Evolutionary conservation across 2,888 invertebrate species (phyloP).

Genomic region (Charanyca ferruginea): DNA sequence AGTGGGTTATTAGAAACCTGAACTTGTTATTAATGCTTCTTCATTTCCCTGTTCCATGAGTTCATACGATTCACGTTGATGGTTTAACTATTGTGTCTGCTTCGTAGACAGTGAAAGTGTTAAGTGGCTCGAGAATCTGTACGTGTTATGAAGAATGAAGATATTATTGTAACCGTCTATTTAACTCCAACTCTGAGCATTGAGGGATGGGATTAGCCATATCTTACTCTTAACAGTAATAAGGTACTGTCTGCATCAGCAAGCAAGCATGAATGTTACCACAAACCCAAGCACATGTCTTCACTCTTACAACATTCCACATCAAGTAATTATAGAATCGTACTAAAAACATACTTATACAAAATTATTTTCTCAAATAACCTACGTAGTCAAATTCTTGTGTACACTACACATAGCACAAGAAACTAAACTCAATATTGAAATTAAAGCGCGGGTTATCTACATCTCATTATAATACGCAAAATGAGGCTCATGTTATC

Average conservation of each 20-base stretch:
- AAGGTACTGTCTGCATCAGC: neutral
- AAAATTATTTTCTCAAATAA: constrained; percentile 54
- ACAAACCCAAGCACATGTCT: constrained; percentile 8
- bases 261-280: constrained; percentile 7
- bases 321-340: constrained; percentile 1
- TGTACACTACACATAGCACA: constrained; percentile 42
- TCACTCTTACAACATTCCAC: constrained; percentile 1
- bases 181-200: constrained; percentile 1
- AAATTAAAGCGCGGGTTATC: constrained; percentile 63
- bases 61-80: no score
- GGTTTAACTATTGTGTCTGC: no score
- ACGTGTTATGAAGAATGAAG: neutral
- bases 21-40: neutral
- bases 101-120: no score
- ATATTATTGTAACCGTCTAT: neutral
- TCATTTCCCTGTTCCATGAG: no score
- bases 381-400: constrained; percentile 57
- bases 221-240: neutral
- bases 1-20: neutral
- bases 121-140: neutral
- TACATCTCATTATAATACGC: constrained; percentile 65
- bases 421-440: constrained; percentile 64
- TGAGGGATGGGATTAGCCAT: neutral
- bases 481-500: constrained; percentile 53
- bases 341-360: constrained; percentile 35